Base-by-base conservation (phyloP, 2,888 invertebrate species). In the Lepidochrysops patricia region DNA sequence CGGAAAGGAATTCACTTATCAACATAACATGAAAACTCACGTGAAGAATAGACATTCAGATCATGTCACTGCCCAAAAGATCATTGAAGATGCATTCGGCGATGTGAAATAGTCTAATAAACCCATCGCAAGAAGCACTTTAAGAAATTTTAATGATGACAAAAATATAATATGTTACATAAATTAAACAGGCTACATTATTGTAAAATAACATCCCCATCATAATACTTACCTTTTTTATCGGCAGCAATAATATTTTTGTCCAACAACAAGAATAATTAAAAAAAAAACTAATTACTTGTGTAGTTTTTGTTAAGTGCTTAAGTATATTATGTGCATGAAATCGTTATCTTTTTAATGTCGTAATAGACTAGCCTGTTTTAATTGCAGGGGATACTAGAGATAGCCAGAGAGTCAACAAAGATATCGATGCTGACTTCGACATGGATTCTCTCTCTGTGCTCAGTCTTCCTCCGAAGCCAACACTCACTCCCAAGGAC, bases 1-100 rank as follows among this genome's bases (percentile, higher is more conserved):
- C 67, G 82, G 86, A 52, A 91, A 90, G 63, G 77, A 89, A 0
- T 92, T 92, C 61, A 78, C 86, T 0, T 76, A 82, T 63, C 77
- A 80, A 12, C 80, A 88, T 2, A 84, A 82, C 64, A 70, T 85
- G 62, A 79, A 75, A 35, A 70, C 77, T 65, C 88, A 89, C 60
- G 67, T 80, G 9, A 75, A 68, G 25, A 79, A 73, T 2, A 68
- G 75, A 13, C 87, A 87, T 60, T 68, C 72, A 4, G 68, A 74
- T 4, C 69, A 65, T 32, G 66, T 50, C 13, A 58, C 58, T 13
- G 66, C 19, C 4, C 19, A 43, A 23, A 7, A 19, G 1, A 9
- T 12, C 0, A 43, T 43, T 2, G 19, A 43, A 43, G 9, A n/a
- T n/a, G n/a, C n/a, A n/a, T n/a, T n/a, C n/a, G n/a, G n/a, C n/a